Evolutionary conservation across 92 coral and sea anemone genomes (phyloP).

Genomic region (Porites evermanni): DNA sequence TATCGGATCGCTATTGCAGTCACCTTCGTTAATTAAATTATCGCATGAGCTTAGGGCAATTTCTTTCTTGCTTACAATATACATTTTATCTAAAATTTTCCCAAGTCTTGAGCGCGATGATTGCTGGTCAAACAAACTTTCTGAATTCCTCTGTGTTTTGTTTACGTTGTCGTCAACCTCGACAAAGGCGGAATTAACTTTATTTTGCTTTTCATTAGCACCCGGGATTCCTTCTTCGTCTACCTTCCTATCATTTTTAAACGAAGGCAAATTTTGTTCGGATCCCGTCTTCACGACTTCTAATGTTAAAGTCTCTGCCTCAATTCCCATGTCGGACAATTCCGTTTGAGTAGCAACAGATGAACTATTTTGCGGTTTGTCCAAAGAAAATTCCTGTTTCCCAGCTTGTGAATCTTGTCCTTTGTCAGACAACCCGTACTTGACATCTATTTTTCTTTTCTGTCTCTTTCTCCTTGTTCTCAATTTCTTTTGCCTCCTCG

Average conservation of each 20-base stretch:
- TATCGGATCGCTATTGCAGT: neutral
- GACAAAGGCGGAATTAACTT: conserved; percentile 14
- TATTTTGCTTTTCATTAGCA: conserved; percentile 10
- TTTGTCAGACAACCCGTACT: neutral
- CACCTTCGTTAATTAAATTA: conserved; percentile 23
- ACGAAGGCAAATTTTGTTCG: neutral
- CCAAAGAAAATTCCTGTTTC: neutral
- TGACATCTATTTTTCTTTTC: neutral
- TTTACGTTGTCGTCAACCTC: conserved; percentile 55
- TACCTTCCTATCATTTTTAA: neutral
- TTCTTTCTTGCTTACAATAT: conserved; percentile 52
- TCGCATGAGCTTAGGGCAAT: conserved; percentile 61
- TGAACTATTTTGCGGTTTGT: neutral
- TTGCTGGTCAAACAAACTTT: conserved; percentile 29
- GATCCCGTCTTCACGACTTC: neutral
- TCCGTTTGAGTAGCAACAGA: conserved; percentile 34
- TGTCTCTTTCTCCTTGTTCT: conserved; percentile 1
- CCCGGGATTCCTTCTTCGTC: neutral
- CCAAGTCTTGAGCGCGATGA: conserved; percentile 11
- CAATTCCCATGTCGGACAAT: conserved; percentile 28
- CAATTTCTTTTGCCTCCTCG: neutral
- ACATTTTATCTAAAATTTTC: conserved; percentile 58
- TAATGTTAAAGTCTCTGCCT: conserved; percentile 4
- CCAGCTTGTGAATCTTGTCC: neutral
- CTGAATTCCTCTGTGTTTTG: conserved; percentile 54